These are phyloP conservation scores for Phoebastria nigripes DNA, from an alignment of 2,797 vertebrate species.

Conservation along the genomic window DNA sequence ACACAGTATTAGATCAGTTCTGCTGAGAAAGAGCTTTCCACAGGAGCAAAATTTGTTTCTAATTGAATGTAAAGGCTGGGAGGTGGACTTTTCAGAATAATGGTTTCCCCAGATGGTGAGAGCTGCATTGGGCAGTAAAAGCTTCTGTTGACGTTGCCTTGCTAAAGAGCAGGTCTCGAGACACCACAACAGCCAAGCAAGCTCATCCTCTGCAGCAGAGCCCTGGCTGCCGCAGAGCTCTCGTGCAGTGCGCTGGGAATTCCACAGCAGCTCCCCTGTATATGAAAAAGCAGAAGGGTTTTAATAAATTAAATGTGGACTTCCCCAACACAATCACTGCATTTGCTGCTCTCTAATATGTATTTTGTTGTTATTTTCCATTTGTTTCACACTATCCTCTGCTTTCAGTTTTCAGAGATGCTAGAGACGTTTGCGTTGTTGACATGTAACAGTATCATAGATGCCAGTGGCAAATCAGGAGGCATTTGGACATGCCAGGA, in stretches of 20 bases:
- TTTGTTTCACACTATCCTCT: background rate
- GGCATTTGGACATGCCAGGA: background rate
- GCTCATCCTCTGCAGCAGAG: background rate
- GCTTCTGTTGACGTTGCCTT: background rate
- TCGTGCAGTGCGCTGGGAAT: background rate
- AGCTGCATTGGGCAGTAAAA: background rate
- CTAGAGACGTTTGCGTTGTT: background rate
- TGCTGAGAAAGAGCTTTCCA: background rate
- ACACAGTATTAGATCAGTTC: background rate
- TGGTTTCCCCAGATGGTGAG: background rate
- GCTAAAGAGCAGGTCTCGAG: slow-evolving; percentile 9
- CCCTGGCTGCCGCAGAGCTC: background rate
- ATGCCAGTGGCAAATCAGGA: background rate
- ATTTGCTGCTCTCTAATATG: background rate
- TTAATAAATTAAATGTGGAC: background rate
- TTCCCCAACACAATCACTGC: background rate
- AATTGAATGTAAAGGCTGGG: background rate
- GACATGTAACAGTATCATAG: background rate
- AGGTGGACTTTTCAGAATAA: background rate
- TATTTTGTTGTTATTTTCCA: background rate
- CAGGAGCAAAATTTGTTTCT: background rate
- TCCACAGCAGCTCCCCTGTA: background rate
- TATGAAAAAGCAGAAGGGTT: background rate
- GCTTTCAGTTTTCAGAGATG: background rate
- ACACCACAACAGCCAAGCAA: background rate